Conservation (phyloP, 2,113 vertebrate genomes). For the Indicator maculatus region DNA sequence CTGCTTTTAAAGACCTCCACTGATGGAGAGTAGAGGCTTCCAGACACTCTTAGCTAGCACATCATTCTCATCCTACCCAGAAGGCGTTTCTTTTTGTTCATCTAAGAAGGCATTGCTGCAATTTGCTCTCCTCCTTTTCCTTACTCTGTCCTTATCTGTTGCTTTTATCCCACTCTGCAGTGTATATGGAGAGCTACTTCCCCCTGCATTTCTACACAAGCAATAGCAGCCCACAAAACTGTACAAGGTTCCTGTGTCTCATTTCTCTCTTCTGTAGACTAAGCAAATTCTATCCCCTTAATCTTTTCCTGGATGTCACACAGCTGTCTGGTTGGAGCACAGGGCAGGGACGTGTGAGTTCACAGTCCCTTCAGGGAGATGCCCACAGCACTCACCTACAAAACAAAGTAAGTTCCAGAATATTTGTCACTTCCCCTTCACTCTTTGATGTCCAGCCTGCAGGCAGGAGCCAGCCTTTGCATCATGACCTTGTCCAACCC, state of each 20-base stretch:
- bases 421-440: neutral
- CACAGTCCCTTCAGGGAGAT: neutral
- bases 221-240: neutral
- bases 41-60: neutral
- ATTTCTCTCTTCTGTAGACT: neutral
- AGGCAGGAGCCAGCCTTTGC: neutral
- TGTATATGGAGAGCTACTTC: neutral
- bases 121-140: neutral
- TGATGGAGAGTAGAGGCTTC: neutral
- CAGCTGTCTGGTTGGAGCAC: neutral
- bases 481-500: neutral
- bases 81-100: neutral
- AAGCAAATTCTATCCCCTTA: neutral
- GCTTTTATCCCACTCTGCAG: neutral
- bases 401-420: neutral
- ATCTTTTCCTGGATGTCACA: neutral
- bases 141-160: neutral
- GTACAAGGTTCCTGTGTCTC: neutral
- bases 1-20: neutral
- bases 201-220: fast-evolving
- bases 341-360: neutral
- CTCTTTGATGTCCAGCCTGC: no score
- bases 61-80: neutral
- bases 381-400: neutral
- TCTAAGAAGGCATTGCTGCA: neutral